Conservation (phyloP, 1,140 invertebrate species). For the Drosophila serrata region DNA sequence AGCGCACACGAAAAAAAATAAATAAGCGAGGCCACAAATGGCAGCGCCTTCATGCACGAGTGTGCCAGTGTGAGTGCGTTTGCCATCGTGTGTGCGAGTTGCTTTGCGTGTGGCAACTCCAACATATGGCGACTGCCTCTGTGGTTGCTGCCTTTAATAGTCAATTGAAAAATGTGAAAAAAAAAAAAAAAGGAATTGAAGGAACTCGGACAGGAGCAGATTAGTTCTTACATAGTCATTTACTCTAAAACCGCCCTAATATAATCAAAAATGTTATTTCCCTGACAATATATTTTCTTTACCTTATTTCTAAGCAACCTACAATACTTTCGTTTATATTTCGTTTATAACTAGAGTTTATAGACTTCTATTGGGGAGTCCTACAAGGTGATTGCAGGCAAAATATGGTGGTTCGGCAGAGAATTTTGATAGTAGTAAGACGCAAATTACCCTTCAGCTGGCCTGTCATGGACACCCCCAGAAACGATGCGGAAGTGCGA, state of each 20-base stretch:
- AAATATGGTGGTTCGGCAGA: not conserved
- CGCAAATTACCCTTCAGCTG: constrained; percentile 14
- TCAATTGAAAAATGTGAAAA: constrained; percentile 48
- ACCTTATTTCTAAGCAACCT: not conserved
- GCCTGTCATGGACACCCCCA: constrained; percentile 13
- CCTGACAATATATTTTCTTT: not conserved
- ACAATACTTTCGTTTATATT: no score
- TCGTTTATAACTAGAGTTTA: not conserved
- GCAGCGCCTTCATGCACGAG: constrained; percentile 54
- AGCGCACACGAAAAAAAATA: constrained; percentile 44
- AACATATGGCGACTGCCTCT: constrained; percentile 66
- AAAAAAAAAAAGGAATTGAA: constrained; percentile 26
- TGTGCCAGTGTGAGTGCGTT: constrained; percentile 5
- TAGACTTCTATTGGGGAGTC: not conserved
- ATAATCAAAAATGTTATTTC: not conserved
- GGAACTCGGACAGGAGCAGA: constrained; percentile 14
- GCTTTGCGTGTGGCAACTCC: constrained; percentile 78
- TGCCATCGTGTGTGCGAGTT: constrained; percentile 6
- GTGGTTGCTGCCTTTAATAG: constrained; percentile 46
- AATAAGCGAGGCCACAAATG: constrained; percentile 72
- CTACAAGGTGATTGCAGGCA: not conserved
- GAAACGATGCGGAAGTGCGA: constrained; percentile 18
- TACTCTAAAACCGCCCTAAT: not conserved
- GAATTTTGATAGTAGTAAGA: not conserved
- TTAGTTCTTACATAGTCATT: not conserved